Base-by-base conservation (phyloP, 2,113 vertebrate species). In the Dryoscopus gambensis region DNA sequence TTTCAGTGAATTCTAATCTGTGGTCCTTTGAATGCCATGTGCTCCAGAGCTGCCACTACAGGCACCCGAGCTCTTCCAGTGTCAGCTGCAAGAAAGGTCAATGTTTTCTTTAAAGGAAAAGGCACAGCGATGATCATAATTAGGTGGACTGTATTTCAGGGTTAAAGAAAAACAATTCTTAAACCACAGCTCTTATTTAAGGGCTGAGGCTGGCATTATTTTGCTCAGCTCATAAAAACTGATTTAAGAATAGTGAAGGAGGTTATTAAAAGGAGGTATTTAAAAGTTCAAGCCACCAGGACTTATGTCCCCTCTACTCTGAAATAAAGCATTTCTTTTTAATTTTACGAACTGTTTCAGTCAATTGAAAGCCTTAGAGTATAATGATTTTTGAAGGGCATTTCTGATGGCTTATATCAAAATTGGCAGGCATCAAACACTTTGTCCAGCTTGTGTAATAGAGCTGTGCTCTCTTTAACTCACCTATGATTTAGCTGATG, bases 91-190 rank as follows among this genome's bases (percentile, higher is more conserved):
- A 67, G 79, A 97, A 96, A 64, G 49, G 90, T 97, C 97, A 98
- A 77, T 97, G 97, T 97, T 97, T 95, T 88, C 79, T 95, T 90
- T 62, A 92, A 95, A 94, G 35, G 84, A 95, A 88, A 95, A 92
- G 92, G 42, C 39, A 87, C 46, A 69, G 23, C 47, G 77, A 84
- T 96, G 85, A 86, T 85, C 87, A 81, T 97, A 98, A 98, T 97
- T 95, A 97, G 78, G 57, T 84, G 89, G 89, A 64, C 60, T 90
- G 55, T 88, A 69, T 93, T 95, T 93, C 89, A 91, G 42, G 55
- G 28, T 86, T 77, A 96, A 95, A 95, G 75, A 56, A 96, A 96
- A 96, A 93, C 30, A 92, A 28, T 95, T 96, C 74, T 96, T 93
- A 93, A 94, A 62, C 49, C 40, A 22, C 9, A 42, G 20, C 21